phyloP scores from a whole-genome alignment of 92 coral and sea anemone species.

The Parazoanthus darwini region DNA sequence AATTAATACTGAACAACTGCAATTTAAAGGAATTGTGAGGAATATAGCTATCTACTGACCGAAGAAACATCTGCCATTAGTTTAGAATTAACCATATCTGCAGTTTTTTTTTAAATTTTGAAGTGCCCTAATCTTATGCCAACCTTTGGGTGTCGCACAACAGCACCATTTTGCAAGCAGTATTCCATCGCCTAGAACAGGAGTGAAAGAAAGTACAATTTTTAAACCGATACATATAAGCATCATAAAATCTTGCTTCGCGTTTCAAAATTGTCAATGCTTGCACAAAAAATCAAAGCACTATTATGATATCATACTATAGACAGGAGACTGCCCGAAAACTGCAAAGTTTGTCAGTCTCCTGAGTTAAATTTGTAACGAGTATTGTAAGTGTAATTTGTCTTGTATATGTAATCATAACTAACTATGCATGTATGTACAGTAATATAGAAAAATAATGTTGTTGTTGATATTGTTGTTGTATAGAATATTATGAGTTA shows the following conservation, averaged over 20 bases:
- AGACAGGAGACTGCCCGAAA: too few species aligned
- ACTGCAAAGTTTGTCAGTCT: too few species aligned
- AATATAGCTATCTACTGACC: too few species aligned
- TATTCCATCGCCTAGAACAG: conserved; percentile 14
- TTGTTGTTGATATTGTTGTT: too few species aligned
- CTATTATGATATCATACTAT: neutral
- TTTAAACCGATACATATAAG: neutral
- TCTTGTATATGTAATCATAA: too few species aligned
- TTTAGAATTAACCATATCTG: neutral
- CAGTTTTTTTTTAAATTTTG: neutral
- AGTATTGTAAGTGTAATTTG: too few species aligned
- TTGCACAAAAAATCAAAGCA: neutral
- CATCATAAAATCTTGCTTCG: neutral
- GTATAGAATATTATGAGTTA: too few species aligned
- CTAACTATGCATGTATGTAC: too few species aligned
- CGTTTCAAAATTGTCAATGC: neutral
- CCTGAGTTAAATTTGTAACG: too few species aligned
- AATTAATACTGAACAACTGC: too few species aligned
- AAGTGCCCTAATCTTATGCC: neutral
- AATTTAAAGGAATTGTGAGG: too few species aligned
- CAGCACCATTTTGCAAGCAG: conserved; percentile 12
- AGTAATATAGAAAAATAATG: too few species aligned
- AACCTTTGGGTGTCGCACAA: neutral
- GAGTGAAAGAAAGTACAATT: neutral
- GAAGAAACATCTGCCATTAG: neutral